phyloP scores from a whole-genome alignment of 2,797 vertebrate genomes.

The Danio aesculapii region DNA sequence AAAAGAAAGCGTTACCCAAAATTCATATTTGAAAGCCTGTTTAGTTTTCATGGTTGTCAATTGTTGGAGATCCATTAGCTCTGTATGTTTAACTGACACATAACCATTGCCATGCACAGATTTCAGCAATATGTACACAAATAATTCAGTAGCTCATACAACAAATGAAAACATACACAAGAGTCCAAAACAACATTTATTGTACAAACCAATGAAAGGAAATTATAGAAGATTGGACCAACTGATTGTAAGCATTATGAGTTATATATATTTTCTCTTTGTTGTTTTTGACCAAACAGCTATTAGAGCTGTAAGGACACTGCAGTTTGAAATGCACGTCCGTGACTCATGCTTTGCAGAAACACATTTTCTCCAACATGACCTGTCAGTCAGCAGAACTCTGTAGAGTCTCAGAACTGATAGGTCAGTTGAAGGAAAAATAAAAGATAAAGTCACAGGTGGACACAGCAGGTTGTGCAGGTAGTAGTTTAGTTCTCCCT shows the following conservation, averaged over 20 bases:
- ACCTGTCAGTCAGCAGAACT: conserved; percentile 6
- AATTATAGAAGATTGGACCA: not conserved
- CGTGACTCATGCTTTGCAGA: not conserved
- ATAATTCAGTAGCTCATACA: not conserved
- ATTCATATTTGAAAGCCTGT: not conserved
- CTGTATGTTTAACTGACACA: not conserved
- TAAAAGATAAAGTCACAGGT: conserved; percentile 23
- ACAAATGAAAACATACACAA: not conserved
- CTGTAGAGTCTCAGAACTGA: not conserved
- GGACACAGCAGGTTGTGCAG: conserved; percentile 19
- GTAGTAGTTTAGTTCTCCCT: conserved; percentile 24
- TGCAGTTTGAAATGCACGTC: not conserved
- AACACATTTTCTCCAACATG: not conserved
- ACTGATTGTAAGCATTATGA: not conserved
- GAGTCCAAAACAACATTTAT: not conserved
- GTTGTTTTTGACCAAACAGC: not conserved
- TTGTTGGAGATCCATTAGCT: not conserved
- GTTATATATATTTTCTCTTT: not conserved
- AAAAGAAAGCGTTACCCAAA: too few relatives aligned
- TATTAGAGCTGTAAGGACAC: not conserved
- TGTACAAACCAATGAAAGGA: not conserved
- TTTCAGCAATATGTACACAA: not conserved
- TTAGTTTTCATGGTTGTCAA: not conserved
- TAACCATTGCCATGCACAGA: not conserved
- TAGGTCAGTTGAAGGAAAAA: not conserved